Evolutionary conservation across 2,797 vertebrate genomes (phyloP).

Genomic region (Sciurus vulgaris): DNA sequence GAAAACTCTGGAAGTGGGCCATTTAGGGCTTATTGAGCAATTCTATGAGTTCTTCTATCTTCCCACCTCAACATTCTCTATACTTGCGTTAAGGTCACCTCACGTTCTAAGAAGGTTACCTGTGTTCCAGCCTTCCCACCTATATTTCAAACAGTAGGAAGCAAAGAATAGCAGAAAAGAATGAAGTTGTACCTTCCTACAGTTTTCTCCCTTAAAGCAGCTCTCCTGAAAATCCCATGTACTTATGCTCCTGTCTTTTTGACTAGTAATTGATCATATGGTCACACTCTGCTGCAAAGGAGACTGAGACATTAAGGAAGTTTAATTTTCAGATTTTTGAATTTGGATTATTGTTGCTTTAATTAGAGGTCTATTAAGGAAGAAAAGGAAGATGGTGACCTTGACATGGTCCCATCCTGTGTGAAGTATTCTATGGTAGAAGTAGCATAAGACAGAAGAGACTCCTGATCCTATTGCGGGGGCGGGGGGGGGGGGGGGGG

Average conservation of each 20-base stretch:
- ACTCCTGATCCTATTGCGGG: neutral
- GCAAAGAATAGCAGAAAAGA: neutral
- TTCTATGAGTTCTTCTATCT: neutral
- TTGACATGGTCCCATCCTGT: too few species aligned
- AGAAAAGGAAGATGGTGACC: neutral
- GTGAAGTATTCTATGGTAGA: accelerated
- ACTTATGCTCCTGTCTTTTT: neutral
- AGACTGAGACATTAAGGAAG: neutral
- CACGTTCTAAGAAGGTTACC: neutral
- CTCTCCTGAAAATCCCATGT: neutral
- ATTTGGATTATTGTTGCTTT: neutral
- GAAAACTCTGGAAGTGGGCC: neutral
- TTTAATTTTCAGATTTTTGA: neutral
- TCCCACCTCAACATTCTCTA: neutral
- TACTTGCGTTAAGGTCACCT: neutral
- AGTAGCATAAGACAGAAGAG: neutral
- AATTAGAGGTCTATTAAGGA: neutral
- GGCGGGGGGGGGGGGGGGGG: too few species aligned
- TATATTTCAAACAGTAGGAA: neutral
- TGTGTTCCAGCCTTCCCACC: neutral
- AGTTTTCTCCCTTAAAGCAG: neutral
- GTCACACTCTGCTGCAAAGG: neutral
- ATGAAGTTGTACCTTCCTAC: neutral
- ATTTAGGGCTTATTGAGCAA: neutral
- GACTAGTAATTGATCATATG: neutral